phyloP scores from a whole-genome alignment of 2,113 vertebrate genomes.

The Antechinus stuartii region DNA sequence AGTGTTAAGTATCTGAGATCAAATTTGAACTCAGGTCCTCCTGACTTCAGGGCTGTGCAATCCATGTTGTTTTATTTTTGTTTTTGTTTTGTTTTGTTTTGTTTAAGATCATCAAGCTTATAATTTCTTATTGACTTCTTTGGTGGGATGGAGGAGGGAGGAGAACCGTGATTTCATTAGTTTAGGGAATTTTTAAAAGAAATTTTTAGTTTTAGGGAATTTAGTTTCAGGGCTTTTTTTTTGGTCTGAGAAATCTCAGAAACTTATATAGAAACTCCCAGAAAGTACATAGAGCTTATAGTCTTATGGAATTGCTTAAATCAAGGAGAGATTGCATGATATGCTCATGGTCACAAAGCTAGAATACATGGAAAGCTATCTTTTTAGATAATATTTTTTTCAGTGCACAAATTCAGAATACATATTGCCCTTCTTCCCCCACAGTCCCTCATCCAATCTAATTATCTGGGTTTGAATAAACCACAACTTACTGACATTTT shows the following conservation, averaged over 20 bases:
- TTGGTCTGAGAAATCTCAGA: too few species aligned
- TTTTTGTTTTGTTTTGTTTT: too few species aligned
- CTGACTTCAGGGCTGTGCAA: too few species aligned
- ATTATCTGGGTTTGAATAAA: neutral
- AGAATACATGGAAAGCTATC: neutral
- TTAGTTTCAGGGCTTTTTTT: too few species aligned
- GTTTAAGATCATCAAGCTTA: too few species aligned
- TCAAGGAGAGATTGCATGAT: neutral
- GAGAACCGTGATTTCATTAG: neutral
- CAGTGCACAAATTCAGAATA: neutral
- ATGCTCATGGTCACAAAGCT: neutral
- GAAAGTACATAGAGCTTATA: neutral
- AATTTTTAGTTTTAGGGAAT: too few species aligned
- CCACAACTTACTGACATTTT: neutral
- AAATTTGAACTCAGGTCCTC: too few species aligned
- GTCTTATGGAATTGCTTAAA: neutral
- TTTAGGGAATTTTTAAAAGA: neutral
- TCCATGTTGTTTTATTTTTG: too few species aligned
- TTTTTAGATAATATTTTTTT: neutral
- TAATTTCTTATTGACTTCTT: neutral
- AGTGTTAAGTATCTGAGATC: too few species aligned
- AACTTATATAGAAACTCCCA: neutral
- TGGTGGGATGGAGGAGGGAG: neutral
- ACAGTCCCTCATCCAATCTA: neutral
- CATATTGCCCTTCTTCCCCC: neutral